phyloP scores from a whole-genome alignment of 2,113 vertebrate genomes.

The Symphodus melops region DNA sequence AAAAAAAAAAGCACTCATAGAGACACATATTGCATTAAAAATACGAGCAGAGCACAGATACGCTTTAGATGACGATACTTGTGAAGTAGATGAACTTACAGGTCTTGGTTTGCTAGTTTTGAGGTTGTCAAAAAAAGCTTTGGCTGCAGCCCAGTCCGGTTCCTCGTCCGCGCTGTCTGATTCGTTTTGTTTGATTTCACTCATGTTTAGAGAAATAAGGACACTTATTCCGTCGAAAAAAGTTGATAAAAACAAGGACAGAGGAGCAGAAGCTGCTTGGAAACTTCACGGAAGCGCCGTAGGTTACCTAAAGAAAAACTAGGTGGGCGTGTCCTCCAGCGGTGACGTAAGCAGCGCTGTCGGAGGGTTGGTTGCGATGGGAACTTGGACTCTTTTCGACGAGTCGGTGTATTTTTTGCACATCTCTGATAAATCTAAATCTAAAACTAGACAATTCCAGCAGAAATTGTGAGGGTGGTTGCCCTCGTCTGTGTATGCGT shows the following conservation, averaged over 20 bases:
- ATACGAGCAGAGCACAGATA: neutral
- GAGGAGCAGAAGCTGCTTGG: neutral
- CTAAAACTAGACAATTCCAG: too few species aligned
- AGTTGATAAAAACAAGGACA: fast-evolving
- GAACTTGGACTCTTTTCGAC: too few species aligned
- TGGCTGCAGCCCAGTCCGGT: constrained; percentile 84
- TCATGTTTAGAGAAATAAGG: constrained; percentile 52
- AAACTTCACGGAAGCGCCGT: constrained; percentile 68
- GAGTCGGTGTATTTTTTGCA: too few species aligned
- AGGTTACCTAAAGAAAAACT: too few species aligned
- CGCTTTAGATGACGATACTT: neutral
- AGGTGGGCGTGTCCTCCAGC: constrained; percentile 28
- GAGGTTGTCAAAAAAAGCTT: constrained; percentile 83
- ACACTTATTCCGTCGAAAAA: neutral
- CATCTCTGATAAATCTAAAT: too few species aligned
- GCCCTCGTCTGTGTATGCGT: too few species aligned
- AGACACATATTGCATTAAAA: neutral
- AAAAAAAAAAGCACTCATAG: neutral
- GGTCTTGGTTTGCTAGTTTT: constrained; percentile 84
- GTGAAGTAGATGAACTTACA: constrained; percentile 74
- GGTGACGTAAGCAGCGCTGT: constrained; percentile 27
- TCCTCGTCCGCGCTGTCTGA: constrained; percentile 63
- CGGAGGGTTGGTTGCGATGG: neutral
- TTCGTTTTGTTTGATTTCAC: constrained; percentile 57
- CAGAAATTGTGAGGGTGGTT: too few species aligned